Conservation (phyloP, 2,888 invertebrate genomes). For the Fragum fragum region DNA sequence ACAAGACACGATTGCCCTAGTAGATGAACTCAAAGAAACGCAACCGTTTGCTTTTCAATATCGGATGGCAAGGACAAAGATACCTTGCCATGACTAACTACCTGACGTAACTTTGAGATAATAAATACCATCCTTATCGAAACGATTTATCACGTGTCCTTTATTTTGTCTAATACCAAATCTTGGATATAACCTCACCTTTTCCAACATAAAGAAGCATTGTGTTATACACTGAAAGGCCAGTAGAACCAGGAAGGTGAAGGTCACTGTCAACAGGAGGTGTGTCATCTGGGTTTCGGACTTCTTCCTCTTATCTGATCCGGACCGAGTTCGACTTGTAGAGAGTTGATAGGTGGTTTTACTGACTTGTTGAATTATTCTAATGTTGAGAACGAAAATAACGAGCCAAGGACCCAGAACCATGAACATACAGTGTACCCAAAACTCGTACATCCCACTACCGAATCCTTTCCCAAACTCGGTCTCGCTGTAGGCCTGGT, state of each 20-base stretch:
- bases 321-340: neutral
- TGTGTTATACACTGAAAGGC: slow-evolving; percentile 77
- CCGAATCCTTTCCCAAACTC: slow-evolving; percentile 68
- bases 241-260: slow-evolving; percentile 75
- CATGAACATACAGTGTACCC: slow-evolving; percentile 80
- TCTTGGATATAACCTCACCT: neutral
- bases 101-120: neutral
- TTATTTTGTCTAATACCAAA: no score
- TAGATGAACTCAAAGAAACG: no score
- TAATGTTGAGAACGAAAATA: slow-evolving; percentile 72
- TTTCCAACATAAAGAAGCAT: slow-evolving; percentile 74
- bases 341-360: slow-evolving; percentile 50
- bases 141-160: neutral
- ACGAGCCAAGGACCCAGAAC: slow-evolving; percentile 76
- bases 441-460: slow-evolving; percentile 76
- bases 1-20: no score
- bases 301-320: slow-evolving; percentile 36
- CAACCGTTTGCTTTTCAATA: no score
- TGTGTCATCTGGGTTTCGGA: slow-evolving; percentile 75
- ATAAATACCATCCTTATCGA: neutral
- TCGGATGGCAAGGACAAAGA: no score
- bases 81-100: no score
- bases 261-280: slow-evolving; percentile 76
- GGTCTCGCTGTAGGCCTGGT: slow-evolving; percentile 52
- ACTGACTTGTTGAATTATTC: slow-evolving; percentile 70